phyloP scores from a whole-genome alignment of 1,140 invertebrate genomes.

The Drosophila sturtevanti region DNA sequence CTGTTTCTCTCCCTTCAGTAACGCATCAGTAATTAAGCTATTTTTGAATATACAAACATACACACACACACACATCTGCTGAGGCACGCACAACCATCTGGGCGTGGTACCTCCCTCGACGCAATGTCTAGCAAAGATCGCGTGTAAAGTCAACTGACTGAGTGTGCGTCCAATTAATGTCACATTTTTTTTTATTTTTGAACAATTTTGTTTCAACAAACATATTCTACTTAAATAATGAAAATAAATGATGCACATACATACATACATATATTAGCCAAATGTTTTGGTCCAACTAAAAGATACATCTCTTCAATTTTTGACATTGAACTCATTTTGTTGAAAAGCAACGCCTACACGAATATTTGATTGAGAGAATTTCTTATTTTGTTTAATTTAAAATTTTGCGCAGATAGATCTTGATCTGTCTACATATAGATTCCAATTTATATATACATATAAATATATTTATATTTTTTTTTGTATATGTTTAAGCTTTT shows the following conservation, averaged over 20 bases:
- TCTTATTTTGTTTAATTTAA: conserved; percentile 37
- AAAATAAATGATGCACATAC: conserved; percentile 7
- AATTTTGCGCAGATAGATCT: conserved; percentile 25
- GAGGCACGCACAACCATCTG: conserved; percentile 38
- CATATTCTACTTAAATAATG: conserved; percentile 44
- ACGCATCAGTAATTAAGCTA: conserved; percentile 73
- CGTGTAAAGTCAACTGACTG: conserved; percentile 35
- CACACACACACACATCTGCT: conserved; percentile 17
- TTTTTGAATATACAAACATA: conserved; percentile 46
- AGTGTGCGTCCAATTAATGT: conserved; percentile 70
- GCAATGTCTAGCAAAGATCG: conserved; percentile 68
- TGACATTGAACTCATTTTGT: conserved; percentile 59
- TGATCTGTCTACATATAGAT: conserved; percentile 15
- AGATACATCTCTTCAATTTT: conserved; percentile 1
- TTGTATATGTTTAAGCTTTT: not conserved
- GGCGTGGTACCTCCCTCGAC: conserved; percentile 51
- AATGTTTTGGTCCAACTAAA: conserved; percentile 11
- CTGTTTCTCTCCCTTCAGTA: not conserved
- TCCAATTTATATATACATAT: conserved; percentile 9
- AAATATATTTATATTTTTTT: no score
- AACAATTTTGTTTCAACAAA: conserved; percentile 40
- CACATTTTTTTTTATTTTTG: conserved; percentile 38
- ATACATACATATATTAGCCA: not conserved
- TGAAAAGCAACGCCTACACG: conserved; percentile 24
- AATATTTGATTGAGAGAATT: not conserved